These are phyloP conservation scores for Agrotis puta DNA, from an alignment of 2,888 invertebrate genomes.

Conservation along the genomic window DNA sequence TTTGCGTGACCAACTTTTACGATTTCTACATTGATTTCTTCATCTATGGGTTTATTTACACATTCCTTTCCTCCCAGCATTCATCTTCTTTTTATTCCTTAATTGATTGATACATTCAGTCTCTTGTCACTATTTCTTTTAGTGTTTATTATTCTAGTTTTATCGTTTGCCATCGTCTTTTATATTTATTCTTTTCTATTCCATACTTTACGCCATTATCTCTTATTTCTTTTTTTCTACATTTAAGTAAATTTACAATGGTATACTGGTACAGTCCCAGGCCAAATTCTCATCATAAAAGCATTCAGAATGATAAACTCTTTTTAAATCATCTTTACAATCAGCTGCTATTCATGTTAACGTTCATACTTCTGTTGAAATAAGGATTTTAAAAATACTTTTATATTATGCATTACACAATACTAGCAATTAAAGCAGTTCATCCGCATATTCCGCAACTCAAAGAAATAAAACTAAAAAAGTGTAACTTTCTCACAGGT, in stretches of 20 bases:
- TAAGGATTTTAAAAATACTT: slow-evolving; percentile 7
- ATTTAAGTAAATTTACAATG: no score
- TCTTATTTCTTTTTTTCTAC: no score
- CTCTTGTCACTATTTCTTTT: background rate
- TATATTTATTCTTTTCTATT: no score
- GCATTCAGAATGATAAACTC: background rate
- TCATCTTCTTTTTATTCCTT: background rate
- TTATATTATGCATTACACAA: slow-evolving; percentile 7
- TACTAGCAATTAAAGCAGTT: slow-evolving; percentile 21
- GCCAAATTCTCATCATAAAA: background rate
- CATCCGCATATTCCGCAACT: slow-evolving; percentile 37
- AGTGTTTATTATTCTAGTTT: background rate
- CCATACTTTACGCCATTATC: no score
- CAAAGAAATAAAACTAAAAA: slow-evolving; percentile 38
- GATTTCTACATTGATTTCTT: slow-evolving; percentile 12
- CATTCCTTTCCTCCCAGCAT: background rate
- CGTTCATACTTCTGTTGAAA: background rate
- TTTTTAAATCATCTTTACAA: background rate
- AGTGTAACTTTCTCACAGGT: slow-evolving; percentile 53
- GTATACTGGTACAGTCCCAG: no score
- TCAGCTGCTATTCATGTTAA: slow-evolving; percentile 13
- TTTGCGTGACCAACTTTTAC: slow-evolving; percentile 11
- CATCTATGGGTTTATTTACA: background rate
- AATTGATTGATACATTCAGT: background rate
- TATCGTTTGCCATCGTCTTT: background rate